Evolutionary conservation across 2,797 vertebrate species (phyloP), one percentile per base, ranked within the genome.

Genomic region (Argentina silus): DNA sequence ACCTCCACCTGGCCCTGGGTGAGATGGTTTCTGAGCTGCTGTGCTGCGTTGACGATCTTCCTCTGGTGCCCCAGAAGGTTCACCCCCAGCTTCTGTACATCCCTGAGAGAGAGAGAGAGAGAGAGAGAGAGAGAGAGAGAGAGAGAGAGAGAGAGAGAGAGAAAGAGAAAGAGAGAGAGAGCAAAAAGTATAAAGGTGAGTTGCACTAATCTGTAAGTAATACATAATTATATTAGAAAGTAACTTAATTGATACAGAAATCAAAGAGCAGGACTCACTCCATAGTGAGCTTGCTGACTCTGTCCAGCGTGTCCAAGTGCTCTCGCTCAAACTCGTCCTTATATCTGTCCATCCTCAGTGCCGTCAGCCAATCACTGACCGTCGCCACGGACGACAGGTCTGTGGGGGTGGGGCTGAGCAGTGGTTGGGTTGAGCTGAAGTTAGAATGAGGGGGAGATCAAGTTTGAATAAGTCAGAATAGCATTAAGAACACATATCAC

Each of bases 11-110:
- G 93, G 12, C 92, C 93, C 85, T 94, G 93, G 15, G 81, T 91
- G 81, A 95, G 91, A 76, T 94, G 87, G 74, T 91, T 87, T 80
- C 88, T 88, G 78, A 95, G 93, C 84, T 95, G 94, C 91, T 98
- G 97, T 78, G 97, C 97, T 67, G 97, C 97, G 57, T 90, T 97
- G 78, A 96, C 85, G 51, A 99, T 98, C 86, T 98, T 97, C 90
- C 97, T 96, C 93, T 99, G 98, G 86, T 99, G 98, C 48, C 96
- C 97, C 3, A 97, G 91, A 76, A 98, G 93, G 48, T 95, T 96
- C 83, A 99, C 96, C 3, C 97, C 98, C 78, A 99, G 95, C 73
- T 94, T 93, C 73, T 95, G 96, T 85, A 99, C 93, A 67, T 99
- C 97, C 74, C 98, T 99, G 76, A 78, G 64, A 76, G 60, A 90